A percentile compares a stretch with the other conserved stretches of the same genome.
phyloP scores from a whole-genome alignment of 1,140 invertebrate species.

The Trachymyrmex cornetzi region DNA sequence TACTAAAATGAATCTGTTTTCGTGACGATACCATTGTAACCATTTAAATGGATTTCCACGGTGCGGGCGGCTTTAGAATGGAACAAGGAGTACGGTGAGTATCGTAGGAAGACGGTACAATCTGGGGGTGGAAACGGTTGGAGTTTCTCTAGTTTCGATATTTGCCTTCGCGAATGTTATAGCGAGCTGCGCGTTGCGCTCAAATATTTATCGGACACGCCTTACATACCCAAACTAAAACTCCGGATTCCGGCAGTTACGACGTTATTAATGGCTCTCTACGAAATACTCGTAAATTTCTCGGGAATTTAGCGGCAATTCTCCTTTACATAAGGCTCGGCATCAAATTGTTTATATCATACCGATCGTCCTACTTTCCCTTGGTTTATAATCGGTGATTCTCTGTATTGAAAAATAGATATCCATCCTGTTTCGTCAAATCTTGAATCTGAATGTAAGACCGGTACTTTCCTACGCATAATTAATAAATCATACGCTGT shows the following conservation, averaged over 20 bases:
- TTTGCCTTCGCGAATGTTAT: conserved; percentile 44
- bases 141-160: conserved; percentile 59
- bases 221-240: conserved; percentile 62
- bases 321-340: background rate
- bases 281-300: conserved; percentile 56
- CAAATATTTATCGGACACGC: conserved; percentile 65
- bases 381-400: background rate
- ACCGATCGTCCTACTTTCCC: background rate
- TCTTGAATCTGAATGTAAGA: conserved; percentile 10
- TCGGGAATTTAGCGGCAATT: conserved; percentile 50
- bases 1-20: conserved; percentile 20
- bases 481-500: conserved; percentile 46
- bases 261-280: conserved; percentile 57
- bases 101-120: background rate
- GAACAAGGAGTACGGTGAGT: conserved; percentile 16
- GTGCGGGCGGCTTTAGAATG: conserved; percentile 28
- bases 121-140: background rate
- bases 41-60: conserved; percentile 60
- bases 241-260: conserved; percentile 56
- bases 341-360: conserved; percentile 46
- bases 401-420: background rate
- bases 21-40: background rate
- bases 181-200: conserved; percentile 4
- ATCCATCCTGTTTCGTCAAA: background rate
- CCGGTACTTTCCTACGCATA: background rate